Evolutionary conservation across 1,140 invertebrate genomes (phyloP).

Genomic region (Orius insidiosus): DNA sequence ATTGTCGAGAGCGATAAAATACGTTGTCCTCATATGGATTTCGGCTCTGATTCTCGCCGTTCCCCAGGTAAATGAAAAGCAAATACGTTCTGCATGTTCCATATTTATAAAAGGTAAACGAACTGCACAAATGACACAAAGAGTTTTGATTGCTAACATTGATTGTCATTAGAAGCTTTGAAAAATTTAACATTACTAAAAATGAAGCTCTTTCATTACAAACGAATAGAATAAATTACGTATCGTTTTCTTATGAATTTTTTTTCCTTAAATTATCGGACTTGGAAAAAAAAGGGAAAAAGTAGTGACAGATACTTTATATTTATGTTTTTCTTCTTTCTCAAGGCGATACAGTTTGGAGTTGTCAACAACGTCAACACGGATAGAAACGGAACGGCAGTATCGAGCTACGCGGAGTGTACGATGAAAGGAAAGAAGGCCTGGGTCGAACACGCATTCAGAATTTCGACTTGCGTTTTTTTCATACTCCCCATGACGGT

Average conservation of each 20-base stretch:
- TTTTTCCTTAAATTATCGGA: too few species aligned
- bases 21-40: slow-evolving; percentile 52
- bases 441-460: slow-evolving; percentile 50
- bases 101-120: neutral
- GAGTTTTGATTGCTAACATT: neutral
- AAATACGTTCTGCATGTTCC: neutral
- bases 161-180: too few species aligned
- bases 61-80: slow-evolving; percentile 31
- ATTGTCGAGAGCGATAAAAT: slow-evolving; percentile 48
- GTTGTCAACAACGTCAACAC: slow-evolving; percentile 31
- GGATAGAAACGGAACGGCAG: slow-evolving; percentile 12
- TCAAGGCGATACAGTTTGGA: slow-evolving; percentile 51
- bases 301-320: neutral
- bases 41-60: slow-evolving; percentile 54
- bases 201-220: too few species aligned
- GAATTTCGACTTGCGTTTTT: slow-evolving; percentile 67
- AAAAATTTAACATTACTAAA: too few species aligned
- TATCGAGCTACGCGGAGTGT: slow-evolving; percentile 25
- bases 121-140: too few species aligned
- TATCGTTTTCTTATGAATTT: too few species aligned
- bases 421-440: slow-evolving; percentile 28
- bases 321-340: neutral
- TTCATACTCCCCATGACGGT: slow-evolving; percentile 73
- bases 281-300: too few species aligned
- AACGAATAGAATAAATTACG: too few species aligned